Conservation (phyloP, 2,113 vertebrate genomes). For the Myiozetetes cayanensis region DNA sequence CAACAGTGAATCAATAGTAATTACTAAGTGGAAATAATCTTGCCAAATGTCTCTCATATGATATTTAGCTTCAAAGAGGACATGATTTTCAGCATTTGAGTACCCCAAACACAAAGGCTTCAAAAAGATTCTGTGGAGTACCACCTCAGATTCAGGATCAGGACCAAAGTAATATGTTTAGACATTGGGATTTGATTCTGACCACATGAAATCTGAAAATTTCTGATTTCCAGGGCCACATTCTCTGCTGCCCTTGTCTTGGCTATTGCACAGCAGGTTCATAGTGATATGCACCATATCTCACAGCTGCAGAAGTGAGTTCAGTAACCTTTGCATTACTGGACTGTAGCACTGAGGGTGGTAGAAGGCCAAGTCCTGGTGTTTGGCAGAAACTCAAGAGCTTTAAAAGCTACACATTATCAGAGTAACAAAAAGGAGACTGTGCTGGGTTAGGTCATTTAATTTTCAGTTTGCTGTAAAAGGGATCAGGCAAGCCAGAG, state of each 20-base stretch:
- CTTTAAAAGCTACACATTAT: constrained; percentile 44
- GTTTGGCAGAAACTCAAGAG: constrained; percentile 33
- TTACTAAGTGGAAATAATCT: background rate
- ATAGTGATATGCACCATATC: constrained; percentile 4
- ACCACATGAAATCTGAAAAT: background rate
- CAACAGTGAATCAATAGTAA: background rate
- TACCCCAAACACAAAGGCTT: background rate
- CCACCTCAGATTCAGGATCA: background rate
- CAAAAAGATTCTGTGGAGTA: background rate
- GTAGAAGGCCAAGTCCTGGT: background rate
- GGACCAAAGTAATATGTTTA: background rate
- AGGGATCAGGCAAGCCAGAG: constrained; percentile 15
- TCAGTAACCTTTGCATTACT: constrained; percentile 38
- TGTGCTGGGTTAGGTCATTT: constrained; percentile 11
- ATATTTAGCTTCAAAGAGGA: background rate
- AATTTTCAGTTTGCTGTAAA: constrained; percentile 38
- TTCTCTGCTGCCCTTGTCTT: background rate
- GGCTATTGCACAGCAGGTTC: background rate
- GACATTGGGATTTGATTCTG: background rate
- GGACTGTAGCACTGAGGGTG: background rate
- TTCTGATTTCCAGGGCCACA: background rate
- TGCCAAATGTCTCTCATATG: background rate
- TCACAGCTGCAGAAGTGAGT: constrained; percentile 30
- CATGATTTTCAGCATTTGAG: background rate
- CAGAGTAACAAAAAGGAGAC: constrained; percentile 5